Percentiles rank a stretch among this genome's conserved stretches.
Evolutionary conservation across 2,797 vertebrate species (phyloP).

Genomic region (Apogon talboti): DNA sequence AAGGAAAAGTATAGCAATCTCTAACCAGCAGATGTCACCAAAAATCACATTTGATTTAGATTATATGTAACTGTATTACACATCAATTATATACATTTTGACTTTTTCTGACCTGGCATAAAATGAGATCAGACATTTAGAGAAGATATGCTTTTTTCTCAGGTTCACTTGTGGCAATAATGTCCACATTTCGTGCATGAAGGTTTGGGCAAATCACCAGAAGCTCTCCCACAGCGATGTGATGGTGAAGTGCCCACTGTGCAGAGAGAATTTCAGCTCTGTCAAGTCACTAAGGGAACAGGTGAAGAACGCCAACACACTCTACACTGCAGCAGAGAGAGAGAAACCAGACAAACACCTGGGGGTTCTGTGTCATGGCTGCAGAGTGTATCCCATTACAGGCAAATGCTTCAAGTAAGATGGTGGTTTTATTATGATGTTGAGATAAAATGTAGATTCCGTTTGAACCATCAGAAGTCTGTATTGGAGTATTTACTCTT

Average conservation of each 20-base stretch:
- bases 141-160: slow-evolving; percentile 3
- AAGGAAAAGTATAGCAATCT: too few species aligned
- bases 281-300: slow-evolving; percentile 73
- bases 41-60: too few species aligned
- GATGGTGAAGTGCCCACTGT: slow-evolving; percentile 81
- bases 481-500: too few species aligned
- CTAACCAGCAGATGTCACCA: too few species aligned
- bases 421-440: too few species aligned
- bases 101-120: too few species aligned
- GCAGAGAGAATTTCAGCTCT: slow-evolving; percentile 76
- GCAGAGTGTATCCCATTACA: slow-evolving; percentile 73
- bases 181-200: slow-evolving; percentile 83
- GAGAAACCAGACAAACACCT: slow-evolving; percentile 79
- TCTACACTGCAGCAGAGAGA: slow-evolving; percentile 75
- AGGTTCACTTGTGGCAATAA: slow-evolving; percentile 85
- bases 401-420: slow-evolving; percentile 83
- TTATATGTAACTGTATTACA: too few species aligned
- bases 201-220: slow-evolving; percentile 80
- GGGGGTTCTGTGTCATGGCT: slow-evolving; percentile 79
- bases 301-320: slow-evolving; percentile 75
- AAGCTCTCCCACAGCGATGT: slow-evolving; percentile 28
- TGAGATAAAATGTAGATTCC: neutral
- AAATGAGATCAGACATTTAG: too few species aligned
- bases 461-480: too few species aligned
- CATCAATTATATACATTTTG: too few species aligned